These are phyloP conservation scores for Ceratosolen solmsi DNA, from an alignment of 1,140 invertebrate species.

Conservation along the genomic window DNA sequence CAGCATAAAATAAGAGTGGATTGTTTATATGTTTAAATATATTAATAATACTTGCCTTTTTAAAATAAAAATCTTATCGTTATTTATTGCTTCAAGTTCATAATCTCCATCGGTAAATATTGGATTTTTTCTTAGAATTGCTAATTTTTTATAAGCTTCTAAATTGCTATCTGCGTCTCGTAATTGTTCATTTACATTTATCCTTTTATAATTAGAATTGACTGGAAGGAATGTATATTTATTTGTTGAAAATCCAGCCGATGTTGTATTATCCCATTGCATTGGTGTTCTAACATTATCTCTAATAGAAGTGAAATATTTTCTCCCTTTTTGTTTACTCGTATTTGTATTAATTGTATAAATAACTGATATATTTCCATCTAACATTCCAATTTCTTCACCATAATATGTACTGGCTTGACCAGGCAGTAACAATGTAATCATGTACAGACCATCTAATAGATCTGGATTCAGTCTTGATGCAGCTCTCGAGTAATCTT, in stretches of 20 bases:
- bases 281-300: conserved; percentile 84
- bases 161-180: conserved; percentile 70
- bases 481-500: conserved; percentile 78
- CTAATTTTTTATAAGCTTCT: conserved; percentile 71
- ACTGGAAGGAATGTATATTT: conserved; percentile 81
- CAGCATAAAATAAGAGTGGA: too few relatives aligned
- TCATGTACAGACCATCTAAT: conserved; percentile 81
- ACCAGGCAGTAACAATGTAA: conserved; percentile 83
- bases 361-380: conserved; percentile 74
- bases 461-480: conserved; percentile 76
- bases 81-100: conserved; percentile 60
- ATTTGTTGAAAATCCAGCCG: conserved; percentile 79
- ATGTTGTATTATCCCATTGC: conserved; percentile 78
- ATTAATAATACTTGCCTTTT: conserved; percentile 64
- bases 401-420: conserved; percentile 86
- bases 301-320: conserved; percentile 75
- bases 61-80: conserved; percentile 63
- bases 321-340: conserved; percentile 73
- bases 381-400: conserved; percentile 82
- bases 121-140: conserved; percentile 66
- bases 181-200: conserved; percentile 74
- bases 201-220: conserved; percentile 72
- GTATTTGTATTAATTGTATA: conserved; percentile 76
- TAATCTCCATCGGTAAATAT: conserved; percentile 67
- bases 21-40: neutral